Evolutionary conservation across 2,113 vertebrate species (phyloP).

Genomic region (Chrysemys picta): DNA sequence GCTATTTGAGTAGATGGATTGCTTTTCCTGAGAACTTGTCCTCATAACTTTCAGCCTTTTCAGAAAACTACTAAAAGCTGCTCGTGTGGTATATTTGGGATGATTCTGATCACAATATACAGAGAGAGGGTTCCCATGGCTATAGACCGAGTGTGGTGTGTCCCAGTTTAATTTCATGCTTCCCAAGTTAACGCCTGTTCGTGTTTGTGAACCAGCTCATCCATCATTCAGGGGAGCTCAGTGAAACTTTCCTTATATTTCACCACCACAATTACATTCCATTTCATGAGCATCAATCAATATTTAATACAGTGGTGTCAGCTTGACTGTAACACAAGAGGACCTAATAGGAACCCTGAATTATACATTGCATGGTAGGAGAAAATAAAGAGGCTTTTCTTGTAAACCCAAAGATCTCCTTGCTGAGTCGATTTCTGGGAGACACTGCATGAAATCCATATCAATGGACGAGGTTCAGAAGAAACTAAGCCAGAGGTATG

Average conservation of each 20-base stretch:
- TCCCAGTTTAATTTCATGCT: conserved; percentile 16
- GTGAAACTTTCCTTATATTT: not conserved
- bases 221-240: not conserved
- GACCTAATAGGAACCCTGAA: conserved; percentile 67
- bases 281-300: conserved; percentile 75
- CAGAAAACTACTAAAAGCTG: conserved; percentile 27
- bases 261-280: not conserved
- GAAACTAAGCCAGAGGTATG: conserved; percentile 78
- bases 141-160: not conserved
- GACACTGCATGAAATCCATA: not conserved
- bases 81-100: conserved; percentile 2
- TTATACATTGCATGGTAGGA: conserved; percentile 67
- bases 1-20: conserved; percentile 22
- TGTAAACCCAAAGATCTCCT: conserved; percentile 16
- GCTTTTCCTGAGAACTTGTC: conserved; percentile 40
- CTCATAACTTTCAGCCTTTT: conserved; percentile 50
- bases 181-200: not conserved
- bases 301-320: conserved; percentile 80
- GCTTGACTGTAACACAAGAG: conserved; percentile 80
- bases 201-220: not conserved
- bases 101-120: conserved; percentile 13
- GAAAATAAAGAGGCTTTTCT: conserved; percentile 55
- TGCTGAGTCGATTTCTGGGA: not conserved
- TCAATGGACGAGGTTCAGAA: conserved; percentile 88
- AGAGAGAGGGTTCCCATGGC: conserved; percentile 24